Evolutionary conservation across 2,797 vertebrate genomes (phyloP).

Genomic region (Protonibea diacanthus): DNA sequence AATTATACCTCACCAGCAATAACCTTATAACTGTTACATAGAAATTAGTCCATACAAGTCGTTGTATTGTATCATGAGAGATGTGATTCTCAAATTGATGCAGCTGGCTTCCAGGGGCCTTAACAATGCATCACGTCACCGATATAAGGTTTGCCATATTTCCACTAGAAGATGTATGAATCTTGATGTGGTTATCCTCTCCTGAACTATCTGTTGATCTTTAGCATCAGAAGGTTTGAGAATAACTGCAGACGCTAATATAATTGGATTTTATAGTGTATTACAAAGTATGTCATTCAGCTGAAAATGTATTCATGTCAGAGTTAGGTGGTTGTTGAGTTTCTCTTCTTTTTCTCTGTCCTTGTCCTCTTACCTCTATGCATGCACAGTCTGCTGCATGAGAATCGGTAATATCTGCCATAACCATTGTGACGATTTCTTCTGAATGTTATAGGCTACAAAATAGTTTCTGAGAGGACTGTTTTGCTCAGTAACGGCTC

Average conservation of each 20-base stretch:
- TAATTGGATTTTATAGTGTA: constrained; percentile 1
- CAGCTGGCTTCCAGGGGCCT: constrained; percentile 10
- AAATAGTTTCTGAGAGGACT: constrained; percentile 37
- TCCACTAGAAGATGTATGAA: not conserved
- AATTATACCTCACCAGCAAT: constrained; percentile 34
- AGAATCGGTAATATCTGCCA: constrained; percentile 26
- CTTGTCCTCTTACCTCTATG: constrained; percentile 24
- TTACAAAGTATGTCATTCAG: not conserved
- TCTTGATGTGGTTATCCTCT: not conserved
- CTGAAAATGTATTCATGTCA: not conserved
- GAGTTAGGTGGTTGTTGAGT: constrained; percentile 22
- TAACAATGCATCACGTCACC: not conserved
- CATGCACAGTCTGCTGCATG: constrained; percentile 48
- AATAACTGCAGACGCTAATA: not conserved
- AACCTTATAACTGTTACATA: constrained; percentile 9
- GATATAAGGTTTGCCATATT: constrained; percentile 13
- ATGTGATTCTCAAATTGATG: not conserved
- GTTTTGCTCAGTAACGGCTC: constrained; percentile 5
- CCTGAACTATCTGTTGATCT: not conserved
- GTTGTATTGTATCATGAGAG: not conserved
- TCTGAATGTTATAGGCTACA: constrained; percentile 38
- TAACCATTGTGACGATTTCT: constrained; percentile 17
- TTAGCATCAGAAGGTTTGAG: constrained; percentile 2
- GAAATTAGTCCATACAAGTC: not conserved
- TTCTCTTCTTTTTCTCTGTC: not conserved